Percentiles rank a stretch among this genome's conserved stretches.
Conservation (phyloP, 2,888 invertebrate genomes). For the Sarcophaga subvicina region DNA sequence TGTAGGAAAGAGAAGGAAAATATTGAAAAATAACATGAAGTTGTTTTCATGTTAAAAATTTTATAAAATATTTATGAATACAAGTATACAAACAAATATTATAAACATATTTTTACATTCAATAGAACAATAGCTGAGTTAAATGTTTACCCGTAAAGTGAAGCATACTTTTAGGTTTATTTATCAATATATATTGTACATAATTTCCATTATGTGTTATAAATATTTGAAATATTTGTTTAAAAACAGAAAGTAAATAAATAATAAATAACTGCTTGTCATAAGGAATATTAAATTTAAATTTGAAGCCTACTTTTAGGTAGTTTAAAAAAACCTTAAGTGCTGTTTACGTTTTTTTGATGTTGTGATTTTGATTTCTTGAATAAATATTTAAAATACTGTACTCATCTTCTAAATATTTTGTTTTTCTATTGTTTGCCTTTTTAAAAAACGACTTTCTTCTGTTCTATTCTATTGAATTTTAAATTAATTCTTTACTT, state of each 20-base stretch:
- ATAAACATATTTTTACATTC: no score
- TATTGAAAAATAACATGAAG: neutral
- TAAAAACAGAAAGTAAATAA: no score
- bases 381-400: conserved; percentile 10
- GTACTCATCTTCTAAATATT: neutral
- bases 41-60: conserved; percentile 26
- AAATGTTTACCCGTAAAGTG: conserved; percentile 1
- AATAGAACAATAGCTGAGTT: neutral
- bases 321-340: no score
- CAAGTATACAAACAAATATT: neutral
- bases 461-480: no score
- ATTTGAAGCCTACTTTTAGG: no score
- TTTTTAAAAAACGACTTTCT: neutral
- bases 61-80: conserved; percentile 38
- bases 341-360: no score
- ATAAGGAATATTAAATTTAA: no score
- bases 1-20: neutral
- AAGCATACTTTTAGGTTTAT: conserved; percentile 35
- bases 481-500: neutral
- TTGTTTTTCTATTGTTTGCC: neutral
- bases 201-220: no score
- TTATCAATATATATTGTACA: no score
- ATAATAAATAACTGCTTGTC: no score
- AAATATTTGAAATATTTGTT: no score
- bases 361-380: no score